Evolutionary conservation across 2,113 vertebrate genomes (phyloP).

Genomic region (Corvus moneduloides): DNA sequence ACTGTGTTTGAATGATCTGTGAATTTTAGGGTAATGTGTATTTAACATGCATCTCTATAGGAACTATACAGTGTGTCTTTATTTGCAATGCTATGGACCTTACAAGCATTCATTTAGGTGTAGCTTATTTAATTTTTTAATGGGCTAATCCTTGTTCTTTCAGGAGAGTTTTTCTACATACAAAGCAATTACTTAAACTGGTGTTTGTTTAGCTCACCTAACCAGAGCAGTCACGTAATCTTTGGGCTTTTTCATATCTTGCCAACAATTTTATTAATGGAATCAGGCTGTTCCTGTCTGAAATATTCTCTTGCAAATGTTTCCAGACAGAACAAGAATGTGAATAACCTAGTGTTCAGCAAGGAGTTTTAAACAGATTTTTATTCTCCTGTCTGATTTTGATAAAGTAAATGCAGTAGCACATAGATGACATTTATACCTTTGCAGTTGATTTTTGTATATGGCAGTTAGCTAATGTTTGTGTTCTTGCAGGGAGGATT

Average conservation of each 20-base stretch:
- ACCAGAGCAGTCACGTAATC: conserved; percentile 51
- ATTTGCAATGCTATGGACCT: neutral
- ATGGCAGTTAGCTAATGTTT: neutral
- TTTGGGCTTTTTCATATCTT: conserved; percentile 69
- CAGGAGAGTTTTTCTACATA: conserved; percentile 10
- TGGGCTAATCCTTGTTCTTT: conserved; percentile 3
- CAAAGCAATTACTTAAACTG: conserved; percentile 59
- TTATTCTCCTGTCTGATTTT: conserved; percentile 17
- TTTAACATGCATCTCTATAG: neutral
- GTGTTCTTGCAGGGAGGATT: neutral
- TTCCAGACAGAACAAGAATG: conserved; percentile 58
- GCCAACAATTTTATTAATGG: conserved; percentile 60
- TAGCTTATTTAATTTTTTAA: conserved; percentile 28
- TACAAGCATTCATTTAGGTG: neutral
- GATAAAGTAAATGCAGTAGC: neutral
- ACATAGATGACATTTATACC: neutral
- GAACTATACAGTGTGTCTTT: neutral
- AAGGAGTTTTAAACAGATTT: neutral
- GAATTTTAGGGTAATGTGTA: neutral
- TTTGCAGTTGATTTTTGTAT: neutral
- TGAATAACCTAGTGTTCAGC: conserved; percentile 56
- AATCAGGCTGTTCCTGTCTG: conserved; percentile 49
- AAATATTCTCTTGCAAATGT: conserved; percentile 62
- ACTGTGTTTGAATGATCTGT: neutral
- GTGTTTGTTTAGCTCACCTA: conserved; percentile 60